phyloP scores from a whole-genome alignment of 2,888 invertebrate species.

The Spilarctia lutea region DNA sequence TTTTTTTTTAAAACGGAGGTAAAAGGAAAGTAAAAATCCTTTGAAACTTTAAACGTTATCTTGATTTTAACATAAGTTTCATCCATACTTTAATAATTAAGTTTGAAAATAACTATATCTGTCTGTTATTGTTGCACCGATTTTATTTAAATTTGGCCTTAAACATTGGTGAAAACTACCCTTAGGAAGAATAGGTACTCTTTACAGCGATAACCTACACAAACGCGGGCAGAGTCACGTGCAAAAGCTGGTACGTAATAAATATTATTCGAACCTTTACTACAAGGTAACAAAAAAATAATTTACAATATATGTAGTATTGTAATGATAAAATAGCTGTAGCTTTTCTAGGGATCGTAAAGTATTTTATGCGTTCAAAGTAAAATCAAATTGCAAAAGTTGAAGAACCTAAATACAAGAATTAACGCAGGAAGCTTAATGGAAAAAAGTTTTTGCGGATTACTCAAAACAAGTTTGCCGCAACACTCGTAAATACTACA shows the following conservation, averaged over 20 bases:
- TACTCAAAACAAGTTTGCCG: conserved; percentile 5
- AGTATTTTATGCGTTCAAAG: not conserved
- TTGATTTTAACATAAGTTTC: not conserved
- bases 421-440: not conserved
- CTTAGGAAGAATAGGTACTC: too few relatives aligned
- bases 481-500: conserved; percentile 12
- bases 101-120: too few relatives aligned
- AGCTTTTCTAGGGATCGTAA: not conserved
- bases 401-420: conserved; percentile 2
- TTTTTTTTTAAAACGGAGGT: not conserved
- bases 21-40: not conserved
- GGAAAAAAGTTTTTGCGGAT: conserved; percentile 3
- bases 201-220: too few relatives aligned
- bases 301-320: too few relatives aligned
- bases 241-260: not conserved
- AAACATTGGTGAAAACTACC: too few relatives aligned
- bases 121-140: too few relatives aligned
- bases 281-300: not conserved
- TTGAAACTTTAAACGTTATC: conserved; percentile 1
- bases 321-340: too few relatives aligned
- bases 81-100: too few relatives aligned
- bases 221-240: too few relatives aligned
- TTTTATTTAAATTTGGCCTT: too few relatives aligned
- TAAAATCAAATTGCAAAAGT: not conserved
- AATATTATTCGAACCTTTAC: not conserved